These are phyloP conservation scores for Lasioglossum zephyrum DNA, from an alignment of 2,888 invertebrate species.

Conservation along the genomic window DNA sequence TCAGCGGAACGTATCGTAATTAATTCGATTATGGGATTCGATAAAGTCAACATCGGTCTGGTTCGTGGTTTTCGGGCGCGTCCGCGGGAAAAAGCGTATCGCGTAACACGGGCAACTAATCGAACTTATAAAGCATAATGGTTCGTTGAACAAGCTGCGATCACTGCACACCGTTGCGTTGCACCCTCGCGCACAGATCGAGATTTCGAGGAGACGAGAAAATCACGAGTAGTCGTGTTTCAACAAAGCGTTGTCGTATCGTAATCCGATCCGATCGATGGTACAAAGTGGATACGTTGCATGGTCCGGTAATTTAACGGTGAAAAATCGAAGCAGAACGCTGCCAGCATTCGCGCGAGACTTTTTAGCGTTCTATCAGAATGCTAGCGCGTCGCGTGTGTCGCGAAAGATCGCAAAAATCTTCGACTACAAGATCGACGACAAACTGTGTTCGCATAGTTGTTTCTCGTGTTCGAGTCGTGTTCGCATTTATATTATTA, in stretches of 20 bases:
- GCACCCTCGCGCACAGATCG: background rate
- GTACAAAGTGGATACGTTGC: constrained; percentile 23
- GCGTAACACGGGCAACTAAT: background rate
- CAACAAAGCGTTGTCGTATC: background rate
- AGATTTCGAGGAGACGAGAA: background rate
- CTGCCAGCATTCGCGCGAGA: background rate
- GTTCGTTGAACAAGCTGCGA: background rate
- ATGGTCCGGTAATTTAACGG: constrained; percentile 12
- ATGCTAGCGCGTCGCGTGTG: background rate
- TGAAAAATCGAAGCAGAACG: constrained; percentile 17
- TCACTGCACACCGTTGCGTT: background rate
- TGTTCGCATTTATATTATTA: background rate
- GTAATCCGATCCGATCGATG: background rate
- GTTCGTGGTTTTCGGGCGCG: background rate
- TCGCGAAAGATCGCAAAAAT: background rate
- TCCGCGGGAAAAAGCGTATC: background rate
- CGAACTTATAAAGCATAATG: background rate
- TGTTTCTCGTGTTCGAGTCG: background rate
- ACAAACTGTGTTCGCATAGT: background rate
- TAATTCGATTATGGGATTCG: background rate
- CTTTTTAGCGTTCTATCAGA: constrained; percentile 16
- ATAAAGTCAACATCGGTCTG: background rate
- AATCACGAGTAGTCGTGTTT: background rate
- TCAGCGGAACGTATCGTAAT: background rate
- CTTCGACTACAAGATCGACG: background rate